Percentiles rank a stretch among this genome's conserved stretches.
Evolutionary conservation across 2,797 vertebrate genomes (phyloP).

Genomic region (Miichthys miiuy): DNA sequence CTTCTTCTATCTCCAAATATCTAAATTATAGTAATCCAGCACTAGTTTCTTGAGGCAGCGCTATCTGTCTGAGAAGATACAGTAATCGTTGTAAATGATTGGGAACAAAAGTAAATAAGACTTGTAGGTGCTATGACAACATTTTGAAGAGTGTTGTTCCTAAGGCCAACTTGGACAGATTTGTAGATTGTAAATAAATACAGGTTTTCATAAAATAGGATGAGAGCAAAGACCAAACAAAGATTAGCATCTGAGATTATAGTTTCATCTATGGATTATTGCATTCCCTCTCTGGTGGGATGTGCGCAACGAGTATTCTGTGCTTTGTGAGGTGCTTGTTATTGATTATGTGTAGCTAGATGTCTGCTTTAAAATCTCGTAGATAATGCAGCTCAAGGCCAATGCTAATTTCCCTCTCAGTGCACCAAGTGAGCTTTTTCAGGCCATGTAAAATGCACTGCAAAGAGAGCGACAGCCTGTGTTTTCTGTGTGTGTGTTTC

Average conservation of each 20-base stretch:
- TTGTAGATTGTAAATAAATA: background rate
- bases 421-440: conserved; percentile 33
- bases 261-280: background rate
- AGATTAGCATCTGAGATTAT: conserved; percentile 9
- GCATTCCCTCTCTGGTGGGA: conserved; percentile 1
- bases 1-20: background rate
- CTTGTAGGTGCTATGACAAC: background rate
- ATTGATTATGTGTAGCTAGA: conserved; percentile 40
- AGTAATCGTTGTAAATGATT: background rate
- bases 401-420: conserved; percentile 4
- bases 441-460: conserved; percentile 15
- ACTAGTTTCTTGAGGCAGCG: background rate
- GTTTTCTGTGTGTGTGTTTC: conserved; percentile 6
- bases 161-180: background rate
- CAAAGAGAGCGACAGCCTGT: background rate
- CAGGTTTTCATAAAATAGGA: background rate
- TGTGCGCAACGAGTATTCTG: conserved; percentile 8
- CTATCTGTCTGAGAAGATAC: background rate
- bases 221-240: background rate
- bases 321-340: conserved; percentile 7
- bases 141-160: background rate
- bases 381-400: conserved; percentile 46
- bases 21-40: background rate
- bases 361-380: conserved; percentile 25
- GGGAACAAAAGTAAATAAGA: background rate